Conservation (phyloP, 2,888 invertebrate genomes). For the Shargacucullia verbasci region DNA sequence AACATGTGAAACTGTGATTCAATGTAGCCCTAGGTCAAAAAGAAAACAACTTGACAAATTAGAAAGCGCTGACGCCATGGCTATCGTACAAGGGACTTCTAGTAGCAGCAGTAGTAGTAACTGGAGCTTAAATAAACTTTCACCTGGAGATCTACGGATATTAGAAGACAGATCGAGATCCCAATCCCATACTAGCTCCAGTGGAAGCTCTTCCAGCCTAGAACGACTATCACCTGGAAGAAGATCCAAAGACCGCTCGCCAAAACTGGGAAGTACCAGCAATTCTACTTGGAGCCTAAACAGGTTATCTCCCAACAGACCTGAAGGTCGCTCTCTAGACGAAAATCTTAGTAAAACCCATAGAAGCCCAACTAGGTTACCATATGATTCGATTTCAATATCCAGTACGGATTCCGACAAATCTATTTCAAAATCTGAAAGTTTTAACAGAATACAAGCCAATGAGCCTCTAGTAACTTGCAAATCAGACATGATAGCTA, state of each 20-base stretch:
- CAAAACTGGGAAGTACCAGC: conserved; percentile 84
- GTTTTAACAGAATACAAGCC: conserved; percentile 84
- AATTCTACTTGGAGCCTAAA: conserved; percentile 88
- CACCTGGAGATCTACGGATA: conserved; percentile 85
- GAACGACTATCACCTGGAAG: conserved; percentile 86
- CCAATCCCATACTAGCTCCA: conserved; percentile 86
- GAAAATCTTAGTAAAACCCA: conserved; percentile 84
- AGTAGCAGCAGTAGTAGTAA: conserved; percentile 88
- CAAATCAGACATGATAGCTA: conserved; percentile 84
- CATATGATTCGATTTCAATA: conserved; percentile 85
- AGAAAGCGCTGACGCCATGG: conserved; percentile 83
- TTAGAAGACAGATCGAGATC: conserved; percentile 80
- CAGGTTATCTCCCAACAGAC: conserved; percentile 84
- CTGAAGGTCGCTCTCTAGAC: conserved; percentile 84
- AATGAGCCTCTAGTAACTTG: conserved; percentile 87
- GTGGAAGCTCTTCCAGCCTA: conserved; percentile 86
- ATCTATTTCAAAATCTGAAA: conserved; percentile 87
- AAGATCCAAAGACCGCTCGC: conserved; percentile 86
- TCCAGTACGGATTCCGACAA: conserved; percentile 87
- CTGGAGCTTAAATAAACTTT: conserved; percentile 87
- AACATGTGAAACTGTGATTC: conserved; percentile 91
- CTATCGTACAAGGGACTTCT: conserved; percentile 84
- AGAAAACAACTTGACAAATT: conserved; percentile 85
- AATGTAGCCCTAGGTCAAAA: conserved; percentile 89
- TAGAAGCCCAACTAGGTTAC: conserved; percentile 83